Conservation (phyloP, 1,140 invertebrate genomes). For the Tetramorium parvispinum region DNA sequence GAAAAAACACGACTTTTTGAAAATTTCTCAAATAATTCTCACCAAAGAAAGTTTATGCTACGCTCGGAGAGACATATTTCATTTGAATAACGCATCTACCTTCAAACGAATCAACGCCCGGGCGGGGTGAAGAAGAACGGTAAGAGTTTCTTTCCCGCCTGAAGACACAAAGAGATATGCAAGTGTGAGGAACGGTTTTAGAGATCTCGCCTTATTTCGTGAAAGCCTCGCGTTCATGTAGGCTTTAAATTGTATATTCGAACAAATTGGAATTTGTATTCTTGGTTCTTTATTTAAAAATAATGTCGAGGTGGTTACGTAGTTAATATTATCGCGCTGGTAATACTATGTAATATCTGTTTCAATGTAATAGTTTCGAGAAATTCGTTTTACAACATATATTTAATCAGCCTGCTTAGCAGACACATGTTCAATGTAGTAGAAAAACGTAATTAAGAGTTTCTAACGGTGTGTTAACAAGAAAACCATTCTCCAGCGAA, state of each 20-base stretch:
- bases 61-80: conserved; percentile 17
- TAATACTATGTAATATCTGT: background rate
- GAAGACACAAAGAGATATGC: conserved; percentile 35
- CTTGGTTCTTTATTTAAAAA: background rate
- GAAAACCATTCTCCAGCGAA: background rate
- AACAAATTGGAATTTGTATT: conserved; percentile 33
- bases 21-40: conserved; percentile 38
- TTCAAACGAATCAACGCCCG: conserved; percentile 53
- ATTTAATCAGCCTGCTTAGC: background rate
- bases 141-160: conserved; percentile 20
- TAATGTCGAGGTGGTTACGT: background rate
- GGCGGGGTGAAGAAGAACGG: conserved; percentile 3
- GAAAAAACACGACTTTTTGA: background rate
- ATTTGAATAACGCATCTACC: conserved; percentile 49
- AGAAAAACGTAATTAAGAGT: background rate
- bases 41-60: background rate
- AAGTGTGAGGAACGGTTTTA: conserved; percentile 28
- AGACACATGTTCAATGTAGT: background rate
- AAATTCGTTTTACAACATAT: background rate
- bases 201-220: conserved; percentile 33
- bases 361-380: background rate
- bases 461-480: background rate
- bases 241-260: background rate
- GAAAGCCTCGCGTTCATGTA: background rate
- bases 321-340: background rate